Evolutionary conservation across 2,113 vertebrate genomes (phyloP).

Genomic region (Marmota flaviventris): DNA sequence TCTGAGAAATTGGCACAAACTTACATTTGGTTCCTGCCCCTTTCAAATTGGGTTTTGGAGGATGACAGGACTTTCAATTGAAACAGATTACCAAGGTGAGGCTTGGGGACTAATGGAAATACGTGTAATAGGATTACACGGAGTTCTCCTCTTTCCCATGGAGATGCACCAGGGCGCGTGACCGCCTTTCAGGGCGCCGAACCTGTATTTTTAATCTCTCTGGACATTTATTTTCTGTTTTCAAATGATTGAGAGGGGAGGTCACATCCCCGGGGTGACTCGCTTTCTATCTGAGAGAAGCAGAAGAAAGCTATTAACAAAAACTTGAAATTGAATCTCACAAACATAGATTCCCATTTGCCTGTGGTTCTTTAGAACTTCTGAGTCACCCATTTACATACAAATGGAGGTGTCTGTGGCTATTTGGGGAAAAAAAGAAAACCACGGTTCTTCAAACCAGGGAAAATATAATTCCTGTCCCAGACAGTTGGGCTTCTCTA

Average conservation of each 20-base stretch:
- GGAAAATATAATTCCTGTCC: background rate
- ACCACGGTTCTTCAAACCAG: background rate
- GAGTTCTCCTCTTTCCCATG: constrained; percentile 68
- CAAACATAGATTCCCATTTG: background rate
- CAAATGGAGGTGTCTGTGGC: background rate
- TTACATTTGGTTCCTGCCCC: constrained; percentile 58
- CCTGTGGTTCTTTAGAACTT: background rate
- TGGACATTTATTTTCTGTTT: constrained; percentile 75
- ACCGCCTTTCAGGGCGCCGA: background rate
- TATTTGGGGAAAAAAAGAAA: background rate
- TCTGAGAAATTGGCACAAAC: constrained; percentile 68
- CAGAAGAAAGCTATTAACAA: constrained; percentile 75
- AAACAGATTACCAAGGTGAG: constrained; percentile 76
- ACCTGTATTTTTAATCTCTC: constrained; percentile 75
- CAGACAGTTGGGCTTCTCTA: background rate
- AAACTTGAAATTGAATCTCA: constrained; percentile 75
- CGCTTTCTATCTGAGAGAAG: constrained; percentile 69
- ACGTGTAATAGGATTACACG: constrained; percentile 76
- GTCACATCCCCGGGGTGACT: constrained; percentile 59
- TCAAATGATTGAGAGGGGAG: constrained; percentile 66
- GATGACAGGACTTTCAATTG: constrained; percentile 67
- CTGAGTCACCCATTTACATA: background rate
- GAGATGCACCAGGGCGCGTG: constrained; percentile 54
- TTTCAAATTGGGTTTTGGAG: constrained; percentile 71
- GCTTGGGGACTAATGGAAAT: constrained; percentile 74